Evolutionary conservation across 2,113 vertebrate genomes (phyloP), one percentile per base, ranked within the genome.

Genomic region (Maccullochella peelii): DNA sequence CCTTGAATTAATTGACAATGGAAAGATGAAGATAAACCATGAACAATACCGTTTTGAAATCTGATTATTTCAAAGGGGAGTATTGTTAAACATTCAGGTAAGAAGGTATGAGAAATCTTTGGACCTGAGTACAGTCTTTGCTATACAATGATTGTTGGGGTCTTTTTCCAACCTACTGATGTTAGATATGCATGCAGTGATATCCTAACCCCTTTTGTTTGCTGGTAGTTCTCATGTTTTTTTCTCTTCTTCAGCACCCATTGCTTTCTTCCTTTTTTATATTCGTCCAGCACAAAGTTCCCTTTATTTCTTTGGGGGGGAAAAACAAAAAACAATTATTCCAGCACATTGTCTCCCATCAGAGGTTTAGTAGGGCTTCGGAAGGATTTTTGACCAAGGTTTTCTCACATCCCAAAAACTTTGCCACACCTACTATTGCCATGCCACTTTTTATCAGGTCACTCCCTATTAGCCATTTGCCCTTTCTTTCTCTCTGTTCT

Each of bases 351-450:
- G 94, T 96, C 95, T 96, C 95, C 96, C 95, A 93, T 96, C 95
- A 97, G 96, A 93, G 95, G 95, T 90, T 95, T 95, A 75, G 85
- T 90, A 74, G 94, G 93, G 95, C 96, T 97, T 96, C 92, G 98
- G 97, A 99, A 99, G 98, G 98, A 98, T 99, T 99, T 99, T 99
- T 99, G 98, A 99, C 98, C 97, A 99, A 97, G 97, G 97, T 98
- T 97, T 96, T 97, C 94, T 91, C 87, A 88, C 92, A 89, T 91
- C 88, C 87, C 88, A 97, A 98, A 98, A 97, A 97, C 97, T 94
- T 95, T 99, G 98, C 98, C 98, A 99, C 97, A 99, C 97, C 97
- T 99, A 97, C 97, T 97, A 95, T 96, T 88, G 86, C 94, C 95
- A 93, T 91, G 93, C 89, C 94, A 93, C 94, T 82, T 95, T 95